A percentile compares a stretch with the other conserved stretches of the same genome.
phyloP scores from a whole-genome alignment of 2,888 invertebrate species.

The Amorpha juglandis region DNA sequence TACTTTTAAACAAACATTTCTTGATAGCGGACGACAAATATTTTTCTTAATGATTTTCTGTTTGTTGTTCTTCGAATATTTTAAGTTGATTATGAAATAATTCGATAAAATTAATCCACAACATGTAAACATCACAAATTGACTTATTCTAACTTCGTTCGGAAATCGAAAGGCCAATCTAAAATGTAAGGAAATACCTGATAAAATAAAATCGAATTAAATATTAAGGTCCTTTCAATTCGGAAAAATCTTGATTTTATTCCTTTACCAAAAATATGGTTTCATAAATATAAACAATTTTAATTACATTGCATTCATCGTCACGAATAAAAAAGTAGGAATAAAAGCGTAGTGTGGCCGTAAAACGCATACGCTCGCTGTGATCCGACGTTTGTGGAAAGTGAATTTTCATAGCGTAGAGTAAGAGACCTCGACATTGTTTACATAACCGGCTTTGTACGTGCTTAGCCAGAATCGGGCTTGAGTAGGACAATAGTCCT shows the following conservation, averaged over 20 bases:
- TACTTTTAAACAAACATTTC: slow-evolving; percentile 37
- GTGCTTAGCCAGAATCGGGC: background rate
- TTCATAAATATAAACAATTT: no score
- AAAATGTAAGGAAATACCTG: no score
- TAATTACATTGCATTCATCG: background rate
- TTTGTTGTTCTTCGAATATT: background rate
- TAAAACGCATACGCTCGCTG: background rate
- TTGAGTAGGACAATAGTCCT: background rate
- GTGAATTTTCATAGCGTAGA: slow-evolving; percentile 45
- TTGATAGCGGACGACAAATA: slow-evolving; percentile 20
- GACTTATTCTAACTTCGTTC: no score
- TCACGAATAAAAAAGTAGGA: background rate
- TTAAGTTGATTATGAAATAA: background rate
- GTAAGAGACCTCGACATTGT: slow-evolving; percentile 30
- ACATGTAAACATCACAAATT: no score
- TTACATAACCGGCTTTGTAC: slow-evolving; percentile 6
- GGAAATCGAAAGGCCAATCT: no score
- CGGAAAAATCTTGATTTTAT: no score
- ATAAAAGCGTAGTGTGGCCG: background rate
- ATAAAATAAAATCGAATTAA: no score
- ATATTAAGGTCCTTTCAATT: no score
- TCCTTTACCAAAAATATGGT: background rate
- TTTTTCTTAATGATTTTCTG: background rate
- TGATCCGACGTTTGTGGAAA: slow-evolving; percentile 35
- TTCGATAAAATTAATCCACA: no score